Percentiles rank a stretch among this genome's conserved stretches.
Conservation (phyloP, 2,888 invertebrate species). For the Rapana venosa region DNA sequence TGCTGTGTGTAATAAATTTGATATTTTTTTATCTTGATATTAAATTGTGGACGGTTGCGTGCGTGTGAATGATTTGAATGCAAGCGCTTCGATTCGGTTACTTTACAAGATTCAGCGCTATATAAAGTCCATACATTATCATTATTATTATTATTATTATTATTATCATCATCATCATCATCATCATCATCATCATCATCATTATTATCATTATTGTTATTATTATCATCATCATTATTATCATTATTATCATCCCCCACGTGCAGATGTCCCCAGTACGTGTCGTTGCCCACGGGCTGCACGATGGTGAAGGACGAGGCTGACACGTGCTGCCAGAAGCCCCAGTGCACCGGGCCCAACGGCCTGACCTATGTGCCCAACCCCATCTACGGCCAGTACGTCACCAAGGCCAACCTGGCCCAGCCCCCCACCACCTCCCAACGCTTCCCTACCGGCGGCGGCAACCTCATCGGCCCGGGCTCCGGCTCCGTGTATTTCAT, state of each 20-base stretch:
- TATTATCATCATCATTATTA: too few species aligned
- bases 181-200: too few species aligned
- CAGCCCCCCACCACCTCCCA: slow-evolving; percentile 37
- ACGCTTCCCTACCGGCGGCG: slow-evolving; percentile 53
- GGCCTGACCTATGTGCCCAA: slow-evolving; percentile 50
- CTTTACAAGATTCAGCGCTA: too few species aligned
- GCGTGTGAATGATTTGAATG: too few species aligned
- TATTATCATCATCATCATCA: too few species aligned
- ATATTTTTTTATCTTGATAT: too few species aligned
- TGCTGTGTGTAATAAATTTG: too few species aligned
- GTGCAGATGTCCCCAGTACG: slow-evolving; percentile 64
- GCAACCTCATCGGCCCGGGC: slow-evolving; percentile 44
- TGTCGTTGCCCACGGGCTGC: slow-evolving; percentile 60
- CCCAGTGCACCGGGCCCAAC: slow-evolving; percentile 61
- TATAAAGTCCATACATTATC: too few species aligned
- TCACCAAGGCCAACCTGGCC: slow-evolving; percentile 50
- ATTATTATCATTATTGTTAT: too few species aligned
- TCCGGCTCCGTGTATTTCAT: slow-evolving; percentile 47
- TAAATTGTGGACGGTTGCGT: too few species aligned
- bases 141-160: too few species aligned
- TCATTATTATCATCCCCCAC: not conserved
- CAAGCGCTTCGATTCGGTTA: too few species aligned
- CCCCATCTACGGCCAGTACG: slow-evolving; percentile 59
- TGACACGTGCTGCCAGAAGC: slow-evolving; percentile 65
- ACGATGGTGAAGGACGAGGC: slow-evolving; percentile 58